phyloP scores from a whole-genome alignment of 2,888 invertebrate species.

The Drosophila paucipuncta region DNA sequence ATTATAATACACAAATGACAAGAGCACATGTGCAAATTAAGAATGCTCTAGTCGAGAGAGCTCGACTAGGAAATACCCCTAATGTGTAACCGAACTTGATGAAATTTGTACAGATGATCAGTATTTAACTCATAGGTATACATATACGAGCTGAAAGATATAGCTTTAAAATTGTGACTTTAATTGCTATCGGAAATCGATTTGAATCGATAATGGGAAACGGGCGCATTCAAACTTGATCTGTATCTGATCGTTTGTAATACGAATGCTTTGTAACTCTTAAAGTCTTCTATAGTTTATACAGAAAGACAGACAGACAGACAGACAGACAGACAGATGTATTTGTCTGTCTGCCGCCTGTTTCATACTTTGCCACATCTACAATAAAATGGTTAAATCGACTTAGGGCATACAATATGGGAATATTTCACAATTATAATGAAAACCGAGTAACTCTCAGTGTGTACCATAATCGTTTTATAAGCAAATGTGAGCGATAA shows the following conservation, averaged over 20 bases:
- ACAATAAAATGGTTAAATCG: background rate
- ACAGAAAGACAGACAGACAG: background rate
- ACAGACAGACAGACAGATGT: background rate
- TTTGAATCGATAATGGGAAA: background rate
- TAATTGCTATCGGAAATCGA: background rate
- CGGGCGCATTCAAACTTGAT: background rate
- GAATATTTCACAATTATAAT: background rate
- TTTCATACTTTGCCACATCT: background rate
- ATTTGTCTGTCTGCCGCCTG: background rate
- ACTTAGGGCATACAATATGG: background rate
- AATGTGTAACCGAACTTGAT: background rate
- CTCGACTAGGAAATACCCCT: background rate
- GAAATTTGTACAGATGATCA: background rate
- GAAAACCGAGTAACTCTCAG: background rate
- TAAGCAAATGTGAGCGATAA: slow-evolving; percentile 30
- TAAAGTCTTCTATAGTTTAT: background rate
- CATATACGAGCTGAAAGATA: background rate
- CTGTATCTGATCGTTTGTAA: background rate
- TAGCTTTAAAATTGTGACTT: background rate
- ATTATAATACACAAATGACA: background rate
- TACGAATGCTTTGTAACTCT: background rate
- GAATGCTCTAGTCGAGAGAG: background rate
- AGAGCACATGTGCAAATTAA: background rate
- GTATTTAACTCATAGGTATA: background rate
- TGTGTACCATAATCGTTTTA: slow-evolving; percentile 2